Evolutionary conservation across 2,888 invertebrate species (phyloP).

Genomic region (Oscheius sp.): DNA sequence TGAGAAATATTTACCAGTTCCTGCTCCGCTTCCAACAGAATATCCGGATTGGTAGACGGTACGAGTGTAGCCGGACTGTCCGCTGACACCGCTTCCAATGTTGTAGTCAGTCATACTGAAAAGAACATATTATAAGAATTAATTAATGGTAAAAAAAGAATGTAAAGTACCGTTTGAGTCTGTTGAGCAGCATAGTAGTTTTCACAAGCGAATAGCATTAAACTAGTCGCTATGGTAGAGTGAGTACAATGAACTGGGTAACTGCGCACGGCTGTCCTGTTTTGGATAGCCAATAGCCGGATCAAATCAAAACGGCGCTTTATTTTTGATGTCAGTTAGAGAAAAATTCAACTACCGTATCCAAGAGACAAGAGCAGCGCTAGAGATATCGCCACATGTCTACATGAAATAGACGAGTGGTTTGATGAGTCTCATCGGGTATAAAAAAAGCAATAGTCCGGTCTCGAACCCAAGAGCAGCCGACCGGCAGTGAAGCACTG

Average conservation of each 20-base stretch:
- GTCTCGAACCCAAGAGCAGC: slow-evolving; percentile 29
- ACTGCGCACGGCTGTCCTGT: slow-evolving; percentile 28
- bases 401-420: neutral
- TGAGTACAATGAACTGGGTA: slow-evolving; percentile 24
- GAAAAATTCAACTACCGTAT: neutral
- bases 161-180: slow-evolving; percentile 4
- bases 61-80: slow-evolving; percentile 9
- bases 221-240: slow-evolving; percentile 21
- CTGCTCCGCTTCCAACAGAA: slow-evolving; percentile 24
- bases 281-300: slow-evolving; percentile 27
- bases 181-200: slow-evolving; percentile 1
- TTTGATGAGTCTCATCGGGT: neutral
- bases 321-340: neutral
- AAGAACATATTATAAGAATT: neutral
- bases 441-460: neutral
- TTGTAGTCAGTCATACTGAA: slow-evolving; percentile 28
- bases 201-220: slow-evolving; percentile 1
- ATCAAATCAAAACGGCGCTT: slow-evolving; percentile 3
- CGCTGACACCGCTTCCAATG: neutral
- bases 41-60: slow-evolving; percentile 26
- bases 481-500: slow-evolving; percentile 28
- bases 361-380: neutral
- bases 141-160: neutral
- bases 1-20: slow-evolving; percentile 7
- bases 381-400: neutral